Base-by-base conservation (phyloP, 2,113 vertebrate species). In the Chiloscyllium plagiosum region DNA sequence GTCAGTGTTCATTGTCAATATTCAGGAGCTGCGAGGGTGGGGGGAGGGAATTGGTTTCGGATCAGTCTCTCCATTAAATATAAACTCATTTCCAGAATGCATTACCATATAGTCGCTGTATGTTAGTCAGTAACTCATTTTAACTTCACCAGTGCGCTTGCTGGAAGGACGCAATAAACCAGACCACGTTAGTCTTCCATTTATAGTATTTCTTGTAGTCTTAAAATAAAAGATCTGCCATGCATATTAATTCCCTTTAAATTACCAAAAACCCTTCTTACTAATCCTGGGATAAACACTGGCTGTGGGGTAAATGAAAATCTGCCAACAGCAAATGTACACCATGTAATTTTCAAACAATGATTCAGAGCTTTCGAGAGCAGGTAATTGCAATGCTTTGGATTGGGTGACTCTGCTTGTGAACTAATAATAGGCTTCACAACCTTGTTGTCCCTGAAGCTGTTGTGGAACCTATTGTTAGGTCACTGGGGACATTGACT, bases 381-480 rank as follows among this genome's bases (percentile, higher is more conserved):
- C 47, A 47, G 94, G 26, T 95, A 95, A 95, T 95, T 95, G 29
- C 68, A 95, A 15, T 76, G 42, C 50, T 72, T 2, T 17, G 6
- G 68, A 95, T 95, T 95, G 42, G 37, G 13, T 95, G 94, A 22
- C 24, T 95, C 42, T 95, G 68, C 68, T 33, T 72, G 22, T 50
- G 94, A 4, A 76, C 12, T 95, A 95, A 95, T 95, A 72, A 95
- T 72, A 95, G 94, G 93, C 69, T 95, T 95, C 66, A 70, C 68
- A 95, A 33, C 47, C 47, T 50, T 72, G 93, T 50, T 72, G 69
- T 72, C 69, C 94, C 94, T 33, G 69, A 95, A 95, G 94, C 69
- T 93, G 47, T 52, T 72, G 94, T 50, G 69, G 69, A 95, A 72
- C 68, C 94, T 95, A 47, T 29, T 70, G 47, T 95, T 70, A 95